Evolutionary conservation across 2,888 invertebrate species (phyloP).

Genomic region (Scrobipalpa atriplicella): DNA sequence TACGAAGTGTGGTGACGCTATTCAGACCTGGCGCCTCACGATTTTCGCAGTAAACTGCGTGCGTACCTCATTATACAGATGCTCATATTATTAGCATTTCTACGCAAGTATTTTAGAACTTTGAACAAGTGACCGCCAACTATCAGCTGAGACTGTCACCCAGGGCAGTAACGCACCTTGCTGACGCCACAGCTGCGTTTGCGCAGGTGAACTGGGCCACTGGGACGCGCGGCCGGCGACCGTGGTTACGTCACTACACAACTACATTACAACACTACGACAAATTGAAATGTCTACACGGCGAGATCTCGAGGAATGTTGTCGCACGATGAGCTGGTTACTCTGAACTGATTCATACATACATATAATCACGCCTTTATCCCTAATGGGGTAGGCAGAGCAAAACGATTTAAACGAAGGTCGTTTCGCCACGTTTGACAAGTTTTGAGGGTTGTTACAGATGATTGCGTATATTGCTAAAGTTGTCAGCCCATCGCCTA

Average conservation of each 20-base stretch:
- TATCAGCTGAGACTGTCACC: background rate
- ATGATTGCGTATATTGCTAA: no score
- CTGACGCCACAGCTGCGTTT: conserved; percentile 12
- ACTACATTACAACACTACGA: conserved; percentile 16
- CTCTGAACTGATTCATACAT: background rate
- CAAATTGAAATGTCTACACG: conserved; percentile 18
- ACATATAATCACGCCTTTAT: no score
- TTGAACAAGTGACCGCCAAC: background rate
- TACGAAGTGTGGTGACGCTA: no score
- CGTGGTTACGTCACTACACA: conserved; percentile 28
- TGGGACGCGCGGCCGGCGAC: conserved; percentile 20
- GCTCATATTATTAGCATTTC: no score
- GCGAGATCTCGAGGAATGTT: background rate
- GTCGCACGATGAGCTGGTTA: background rate
- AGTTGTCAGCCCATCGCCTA: no score
- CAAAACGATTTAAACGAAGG: no score
- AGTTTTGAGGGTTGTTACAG: no score
- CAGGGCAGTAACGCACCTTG: background rate
- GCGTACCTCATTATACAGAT: no score
- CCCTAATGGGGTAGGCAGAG: no score
- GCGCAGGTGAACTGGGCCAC: conserved; percentile 25
- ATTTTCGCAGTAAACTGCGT: no score
- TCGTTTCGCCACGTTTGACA: no score
- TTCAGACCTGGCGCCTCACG: no score
- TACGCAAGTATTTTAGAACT: background rate